Conservation (phyloP, 1,140 invertebrate genomes). For the Hypsibius dujardini region DNA sequence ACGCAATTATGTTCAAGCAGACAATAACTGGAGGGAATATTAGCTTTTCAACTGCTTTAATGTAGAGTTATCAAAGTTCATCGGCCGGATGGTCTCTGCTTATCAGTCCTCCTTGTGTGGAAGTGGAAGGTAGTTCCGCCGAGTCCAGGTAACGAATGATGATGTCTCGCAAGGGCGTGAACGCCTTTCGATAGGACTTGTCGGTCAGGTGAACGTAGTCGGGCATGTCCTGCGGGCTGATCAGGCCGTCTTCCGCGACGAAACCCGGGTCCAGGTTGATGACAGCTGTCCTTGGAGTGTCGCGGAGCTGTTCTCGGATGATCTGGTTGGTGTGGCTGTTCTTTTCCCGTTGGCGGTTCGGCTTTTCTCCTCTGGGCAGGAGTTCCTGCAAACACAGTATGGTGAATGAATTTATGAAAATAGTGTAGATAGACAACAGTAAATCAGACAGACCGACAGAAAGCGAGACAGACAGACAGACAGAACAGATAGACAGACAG, state of each 20-base stretch:
- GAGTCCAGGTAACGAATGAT: not conserved
- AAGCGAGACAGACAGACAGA: not conserved
- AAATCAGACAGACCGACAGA: not conserved
- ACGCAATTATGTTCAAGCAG: no score
- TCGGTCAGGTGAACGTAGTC: conserved; percentile 70
- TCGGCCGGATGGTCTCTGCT: no score
- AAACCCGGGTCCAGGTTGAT: conserved; percentile 54
- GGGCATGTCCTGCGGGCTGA: conserved; percentile 67
- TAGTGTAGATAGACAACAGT: conserved; percentile 20
- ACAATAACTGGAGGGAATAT: no score
- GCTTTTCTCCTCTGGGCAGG: conserved; percentile 59
- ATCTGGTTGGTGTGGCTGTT: conserved; percentile 52
- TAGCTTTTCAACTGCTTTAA: no score
- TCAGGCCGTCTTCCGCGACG: conserved; percentile 54
- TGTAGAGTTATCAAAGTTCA: no score
- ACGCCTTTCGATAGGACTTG: conserved; percentile 59
- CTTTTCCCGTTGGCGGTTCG: conserved; percentile 56
- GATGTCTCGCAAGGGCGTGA: conserved; percentile 54
- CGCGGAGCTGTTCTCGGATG: conserved; percentile 43
- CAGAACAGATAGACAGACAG: no score
- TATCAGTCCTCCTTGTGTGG: no score
- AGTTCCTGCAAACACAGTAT: conserved; percentile 45
- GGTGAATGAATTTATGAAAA: conserved; percentile 10
- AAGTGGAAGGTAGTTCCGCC: no score
- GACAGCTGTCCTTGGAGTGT: conserved; percentile 43